Base-by-base conservation (phyloP, 2,113 vertebrate species). In the Brachionichthys hirsutus region DNA sequence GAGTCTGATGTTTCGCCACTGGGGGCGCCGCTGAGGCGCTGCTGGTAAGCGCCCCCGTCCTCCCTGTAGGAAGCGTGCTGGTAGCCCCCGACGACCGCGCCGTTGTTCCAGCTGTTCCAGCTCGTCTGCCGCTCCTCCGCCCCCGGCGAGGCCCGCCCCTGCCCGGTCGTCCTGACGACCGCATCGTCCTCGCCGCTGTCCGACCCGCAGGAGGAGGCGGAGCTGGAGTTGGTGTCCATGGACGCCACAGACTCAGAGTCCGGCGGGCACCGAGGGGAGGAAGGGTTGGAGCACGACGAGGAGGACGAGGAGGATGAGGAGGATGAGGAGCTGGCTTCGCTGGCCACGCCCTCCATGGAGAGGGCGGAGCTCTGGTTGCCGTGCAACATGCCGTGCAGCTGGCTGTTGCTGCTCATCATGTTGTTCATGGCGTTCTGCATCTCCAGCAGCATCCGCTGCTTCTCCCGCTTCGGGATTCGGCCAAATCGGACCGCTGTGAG, bases 341-440 rank as follows among this genome's bases (percentile, higher is more conserved):
- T 35, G 87, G 86, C 65, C 82, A 81, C 71, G 87, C 72, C 43
- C 42, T 89, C 81, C 42, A 78, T 65, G 48, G 83, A 53, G 48
- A 71, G 67, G 0, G 85, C 6, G 0, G 77, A 41, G 67, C 79
- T 71, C 73, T 87, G 87, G 52, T 76, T 65, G 63, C 82, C 78
- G 52, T 87, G 85, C 57, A 92, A 87, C 81, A 92, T 87, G 61
- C 73, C 63, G 75, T 90, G 87, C 73, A 91, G 84, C 80, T 89
- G 82, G 64, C 85, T 94, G 91, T 66, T 87, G 70, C 88, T 92
- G 88, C 90, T 95, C 95, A 98, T 96, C 94, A 98, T 95, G 78
- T 93, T 96, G 87, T 97, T 97, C 95, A 98, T 98, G 45, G 95
- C 95, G 76, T 94, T 98, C 85, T 98, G 95, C 96, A 99, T 98